phyloP scores from a whole-genome alignment of 2,113 vertebrate species.

The Sigmodon hispidus region DNA sequence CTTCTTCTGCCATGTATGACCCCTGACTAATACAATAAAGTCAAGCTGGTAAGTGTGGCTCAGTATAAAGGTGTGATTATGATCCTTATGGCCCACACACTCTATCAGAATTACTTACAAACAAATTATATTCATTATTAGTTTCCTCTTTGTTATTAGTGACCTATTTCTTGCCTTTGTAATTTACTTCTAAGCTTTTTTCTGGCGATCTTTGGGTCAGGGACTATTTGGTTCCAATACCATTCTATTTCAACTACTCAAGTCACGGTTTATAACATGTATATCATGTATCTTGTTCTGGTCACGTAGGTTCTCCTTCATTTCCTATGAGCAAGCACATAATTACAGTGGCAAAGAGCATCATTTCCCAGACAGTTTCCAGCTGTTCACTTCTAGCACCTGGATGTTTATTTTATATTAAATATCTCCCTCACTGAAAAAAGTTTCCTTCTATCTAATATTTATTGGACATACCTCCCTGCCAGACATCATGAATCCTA shows the following conservation, averaged over 20 bases:
- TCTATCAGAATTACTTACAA: slow-evolving; percentile 5
- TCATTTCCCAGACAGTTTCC: not conserved
- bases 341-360: not conserved
- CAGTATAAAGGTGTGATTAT: not conserved
- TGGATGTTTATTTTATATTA: slow-evolving; percentile 25
- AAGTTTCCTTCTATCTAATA: not conserved
- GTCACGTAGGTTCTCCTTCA: not conserved
- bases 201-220: not conserved
- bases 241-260: not conserved
- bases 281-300: not conserved
- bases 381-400: not conserved
- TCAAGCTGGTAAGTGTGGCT: not conserved
- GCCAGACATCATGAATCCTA: not conserved
- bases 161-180: not conserved
- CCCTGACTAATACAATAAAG: not conserved
- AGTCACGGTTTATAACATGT: not conserved
- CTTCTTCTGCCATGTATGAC: not conserved
- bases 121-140: slow-evolving; percentile 19
- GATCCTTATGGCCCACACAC: not conserved
- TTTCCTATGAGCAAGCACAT: not conserved
- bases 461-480: not conserved
- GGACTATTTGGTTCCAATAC: not conserved
- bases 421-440: slow-evolving; percentile 12
- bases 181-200: not conserved
- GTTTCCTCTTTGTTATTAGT: too few relatives aligned